Conservation (phyloP, 2,888 invertebrate genomes). For the Aporophyla nigra region DNA sequence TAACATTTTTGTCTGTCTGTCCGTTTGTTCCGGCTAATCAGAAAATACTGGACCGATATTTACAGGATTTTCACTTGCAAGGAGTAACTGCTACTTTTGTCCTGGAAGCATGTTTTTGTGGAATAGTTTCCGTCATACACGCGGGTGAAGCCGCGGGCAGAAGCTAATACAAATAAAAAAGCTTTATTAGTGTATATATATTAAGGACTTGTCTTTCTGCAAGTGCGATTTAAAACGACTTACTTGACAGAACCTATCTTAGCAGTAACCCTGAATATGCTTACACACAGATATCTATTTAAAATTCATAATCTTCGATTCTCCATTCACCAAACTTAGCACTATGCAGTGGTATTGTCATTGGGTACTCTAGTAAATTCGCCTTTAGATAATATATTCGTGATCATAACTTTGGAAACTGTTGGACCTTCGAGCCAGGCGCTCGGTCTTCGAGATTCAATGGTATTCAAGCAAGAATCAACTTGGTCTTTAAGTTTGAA, state of each 20-base stretch:
- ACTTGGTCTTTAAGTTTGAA: constrained; percentile 56
- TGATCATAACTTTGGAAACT: constrained; percentile 70
- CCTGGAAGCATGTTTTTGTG: too few species aligned
- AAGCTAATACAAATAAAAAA: not conserved
- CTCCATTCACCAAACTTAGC: constrained; percentile 34
- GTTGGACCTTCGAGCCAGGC: constrained; percentile 48
- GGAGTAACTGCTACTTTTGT: too few species aligned
- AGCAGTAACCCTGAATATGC: not conserved
- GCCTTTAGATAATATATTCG: constrained; percentile 71
- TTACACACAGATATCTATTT: not conserved
- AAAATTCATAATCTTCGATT: constrained; percentile 29
- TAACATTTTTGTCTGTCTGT: too few species aligned
- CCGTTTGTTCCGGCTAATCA: too few species aligned
- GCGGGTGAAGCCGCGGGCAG: too few species aligned
- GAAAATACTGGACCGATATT: too few species aligned
- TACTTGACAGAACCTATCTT: not conserved
- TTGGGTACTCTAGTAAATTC: constrained; percentile 44
- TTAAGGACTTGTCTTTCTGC: not conserved
- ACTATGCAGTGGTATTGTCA: constrained; percentile 48
- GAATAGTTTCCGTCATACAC: too few species aligned
- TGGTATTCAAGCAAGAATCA: constrained; percentile 63
- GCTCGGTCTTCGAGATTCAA: constrained; percentile 48
- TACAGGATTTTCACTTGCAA: too few species aligned
- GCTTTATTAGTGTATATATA: not conserved
- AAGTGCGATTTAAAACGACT: not conserved